phyloP scores from a whole-genome alignment of 2,797 vertebrate species.

The Setipinna tenuifilis region DNA sequence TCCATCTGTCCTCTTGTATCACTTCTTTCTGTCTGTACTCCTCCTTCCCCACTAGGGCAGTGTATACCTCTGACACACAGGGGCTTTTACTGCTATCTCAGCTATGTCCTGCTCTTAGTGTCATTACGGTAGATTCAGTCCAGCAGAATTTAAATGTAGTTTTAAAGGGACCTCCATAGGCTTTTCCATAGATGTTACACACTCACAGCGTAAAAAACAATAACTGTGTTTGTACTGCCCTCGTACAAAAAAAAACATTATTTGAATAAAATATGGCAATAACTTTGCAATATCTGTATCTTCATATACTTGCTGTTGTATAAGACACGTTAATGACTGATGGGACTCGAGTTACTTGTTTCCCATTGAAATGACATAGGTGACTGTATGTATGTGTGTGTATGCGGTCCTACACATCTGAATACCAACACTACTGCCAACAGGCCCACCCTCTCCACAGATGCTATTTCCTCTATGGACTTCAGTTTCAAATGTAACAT shows the following conservation, averaged over 20 bases:
- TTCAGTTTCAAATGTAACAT: constrained; percentile 48
- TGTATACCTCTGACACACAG: background rate
- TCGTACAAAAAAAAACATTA: background rate
- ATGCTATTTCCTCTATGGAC: constrained; percentile 52
- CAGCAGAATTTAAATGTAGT: background rate
- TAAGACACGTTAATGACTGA: background rate
- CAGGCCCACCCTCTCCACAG: constrained; percentile 46
- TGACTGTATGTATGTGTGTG: background rate
- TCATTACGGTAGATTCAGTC: background rate
- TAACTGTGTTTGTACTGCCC: background rate
- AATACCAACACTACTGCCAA: background rate
- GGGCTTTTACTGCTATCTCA: background rate
- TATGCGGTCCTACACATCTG: background rate
- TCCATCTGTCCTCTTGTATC: background rate
- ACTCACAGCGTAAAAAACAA: background rate
- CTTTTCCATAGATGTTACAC: background rate
- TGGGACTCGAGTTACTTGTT: background rate
- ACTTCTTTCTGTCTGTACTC: background rate
- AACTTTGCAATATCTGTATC: background rate
- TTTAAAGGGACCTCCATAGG: background rate
- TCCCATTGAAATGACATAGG: background rate
- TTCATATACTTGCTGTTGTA: background rate
- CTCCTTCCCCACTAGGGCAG: background rate
- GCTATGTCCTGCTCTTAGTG: background rate
- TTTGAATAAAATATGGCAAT: background rate